Evolutionary conservation across 2,888 invertebrate species (phyloP), one percentile per base, ranked within the genome.

Genomic region (Standfussiana lucernea): DNA sequence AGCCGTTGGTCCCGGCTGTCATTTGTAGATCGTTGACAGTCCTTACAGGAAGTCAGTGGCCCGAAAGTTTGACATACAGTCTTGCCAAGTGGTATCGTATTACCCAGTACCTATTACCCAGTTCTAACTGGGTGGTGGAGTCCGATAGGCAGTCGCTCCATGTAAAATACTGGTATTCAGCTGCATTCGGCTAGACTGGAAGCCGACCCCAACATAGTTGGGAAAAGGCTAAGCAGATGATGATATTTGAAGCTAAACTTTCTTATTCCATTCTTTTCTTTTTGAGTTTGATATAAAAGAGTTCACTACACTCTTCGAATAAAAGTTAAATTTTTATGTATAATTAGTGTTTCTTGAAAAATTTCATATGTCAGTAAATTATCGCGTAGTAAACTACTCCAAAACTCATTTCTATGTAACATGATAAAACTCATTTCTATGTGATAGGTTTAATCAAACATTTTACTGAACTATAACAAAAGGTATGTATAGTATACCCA

Each of bases 381-480:
- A 47, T 47, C 10, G 11, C 3, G 6, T 1, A 59, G 47, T n/a
- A 75, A 50, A 28, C 21, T 40, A n/a, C 45, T 40, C 11, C 61
- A 45, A 13, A 32, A 53, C 47, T 40, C 18, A 80, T 75, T 67
- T 2, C 10, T 50, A 11, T 24, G 50, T 75, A 24, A 50, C 50
- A 50, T 24, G 2, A 4, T 1, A 13, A 37, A 37, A 37, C 37
- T 37, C 37, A 37, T 37, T 37, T 37, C 37, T 24, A 69, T 56
- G 73, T 73, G 66, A 83, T 79, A 75, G 74, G 62, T 83, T 85
- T 81, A 81, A 87, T 86, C 84, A 88, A 85, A 80, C 70, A 75
- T 75, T 79, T 83, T 67, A 77, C 73, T 35, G 61, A 84, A 83
- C 82, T 79, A 76, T 82, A 84, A 88, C 73, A 83, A 85, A 86